Base-by-base conservation (phyloP, 2,797 vertebrate species). In the Halcyon smyrnensis region DNA sequence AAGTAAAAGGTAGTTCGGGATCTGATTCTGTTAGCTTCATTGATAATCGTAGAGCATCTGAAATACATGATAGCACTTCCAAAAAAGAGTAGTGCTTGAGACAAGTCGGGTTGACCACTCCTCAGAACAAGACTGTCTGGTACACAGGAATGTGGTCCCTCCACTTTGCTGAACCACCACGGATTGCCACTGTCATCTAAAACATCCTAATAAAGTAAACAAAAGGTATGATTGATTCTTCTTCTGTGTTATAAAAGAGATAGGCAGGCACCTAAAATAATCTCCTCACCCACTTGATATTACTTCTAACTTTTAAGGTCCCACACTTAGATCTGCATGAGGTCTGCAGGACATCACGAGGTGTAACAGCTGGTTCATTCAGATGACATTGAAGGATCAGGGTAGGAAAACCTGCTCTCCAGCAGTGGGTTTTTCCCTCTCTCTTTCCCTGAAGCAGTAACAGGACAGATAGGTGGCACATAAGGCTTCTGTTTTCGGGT, bases 231-330 rank as follows among this genome's bases (percentile, higher is more conserved):
- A 64, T 0, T 59, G 64, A 80, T 9, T 73, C 11, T 70, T 92
- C 36, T 77, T 70, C 51, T 57, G 69, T 86, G 65, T 88, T 92
- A 91, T 80, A 67, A 84, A 78, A 90, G 79, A 85, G 48, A 92
- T 3, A 89, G 48, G 27, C 50, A 76, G 37, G 46, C 21, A 63
- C 14, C 77, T 54, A 78, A 93, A 90, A 59, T 84, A 87, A 91
- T 63, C 50, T 77, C 24, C 28, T 87, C 30, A 45, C 57, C 51
- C 36, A 84, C 21, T 19, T 68, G 43, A 45, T 20, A 87, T 62
- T 75, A 77, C n/a, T 83, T 88, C 21, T 67, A 46, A 21, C 57
- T 90, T 81, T n/a, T n/a, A 82, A 62, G 36, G 41, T 80, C 45
- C 30, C 79, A 70, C 1, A 4, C 32, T 43, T 67, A 20, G 1